phyloP scores from a whole-genome alignment of 2,113 vertebrate species.

The Poecile atricapillus region DNA sequence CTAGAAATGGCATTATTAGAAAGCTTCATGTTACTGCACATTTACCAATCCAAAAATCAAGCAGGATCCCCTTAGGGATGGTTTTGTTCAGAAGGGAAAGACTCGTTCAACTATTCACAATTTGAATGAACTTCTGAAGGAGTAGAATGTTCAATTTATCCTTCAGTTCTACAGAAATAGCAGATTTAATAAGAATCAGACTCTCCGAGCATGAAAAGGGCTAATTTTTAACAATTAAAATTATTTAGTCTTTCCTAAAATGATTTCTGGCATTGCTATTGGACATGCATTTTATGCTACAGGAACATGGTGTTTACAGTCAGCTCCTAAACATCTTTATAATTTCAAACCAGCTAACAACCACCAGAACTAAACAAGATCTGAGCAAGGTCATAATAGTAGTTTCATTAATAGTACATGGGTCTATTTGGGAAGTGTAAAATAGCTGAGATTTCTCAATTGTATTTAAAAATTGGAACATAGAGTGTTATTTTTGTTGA shows the following conservation, averaged over 20 bases:
- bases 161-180: neutral
- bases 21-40: neutral
- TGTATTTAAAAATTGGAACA: conserved; percentile 21
- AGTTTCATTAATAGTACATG: neutral
- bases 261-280: neutral
- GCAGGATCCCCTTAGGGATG: neutral
- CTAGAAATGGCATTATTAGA: neutral
- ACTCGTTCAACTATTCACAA: neutral
- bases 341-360: neutral
- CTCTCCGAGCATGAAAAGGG: neutral
- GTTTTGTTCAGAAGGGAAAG: neutral
- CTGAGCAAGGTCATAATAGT: neutral
- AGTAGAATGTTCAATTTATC: neutral
- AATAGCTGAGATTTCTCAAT: conserved; percentile 46
- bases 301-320: neutral
- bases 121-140: neutral
- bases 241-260: neutral
- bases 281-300: neutral
- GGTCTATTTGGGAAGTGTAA: neutral
- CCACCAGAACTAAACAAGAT: neutral
- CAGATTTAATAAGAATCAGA: neutral
- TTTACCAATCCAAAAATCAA: neutral
- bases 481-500: conserved; percentile 59
- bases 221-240: neutral
- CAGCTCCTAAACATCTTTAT: neutral